Conservation (phyloP, 1,140 invertebrate species). For the Drosophila lacteicornis region DNA sequence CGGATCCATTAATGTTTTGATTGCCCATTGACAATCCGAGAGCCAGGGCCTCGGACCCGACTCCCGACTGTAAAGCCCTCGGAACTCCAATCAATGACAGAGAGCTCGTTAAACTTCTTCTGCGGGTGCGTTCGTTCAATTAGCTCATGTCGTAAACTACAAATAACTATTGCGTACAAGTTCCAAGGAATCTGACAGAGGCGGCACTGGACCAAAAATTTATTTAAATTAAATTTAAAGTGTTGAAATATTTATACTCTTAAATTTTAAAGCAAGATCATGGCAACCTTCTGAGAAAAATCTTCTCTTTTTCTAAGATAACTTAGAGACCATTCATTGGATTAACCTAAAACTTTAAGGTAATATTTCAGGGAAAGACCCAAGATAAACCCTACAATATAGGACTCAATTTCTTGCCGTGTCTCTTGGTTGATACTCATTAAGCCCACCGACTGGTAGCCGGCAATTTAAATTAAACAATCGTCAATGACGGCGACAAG, state of each 20-base stretch:
- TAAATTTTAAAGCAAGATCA: not conserved
- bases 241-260: not conserved
- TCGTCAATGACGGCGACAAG: constrained; percentile 74
- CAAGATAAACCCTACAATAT: constrained; percentile 13
- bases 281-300: too few species aligned
- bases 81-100: constrained; percentile 57
- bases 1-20: constrained; percentile 49
- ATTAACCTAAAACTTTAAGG: not conserved
- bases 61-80: constrained; percentile 44
- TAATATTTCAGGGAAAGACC: rapidly evolving
- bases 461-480: constrained; percentile 64
- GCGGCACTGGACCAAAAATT: not conserved
- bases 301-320: not conserved
- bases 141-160: constrained; percentile 81
- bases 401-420: constrained; percentile 6
- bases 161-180: constrained; percentile 77
- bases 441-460: constrained; percentile 47
- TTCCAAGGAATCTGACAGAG: constrained; percentile 32
- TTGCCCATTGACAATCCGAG: constrained; percentile 45
- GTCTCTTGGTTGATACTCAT: constrained; percentile 55
- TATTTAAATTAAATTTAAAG: not conserved
- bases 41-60: constrained; percentile 44
- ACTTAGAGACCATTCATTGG: not conserved
- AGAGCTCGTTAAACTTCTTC: constrained; percentile 67
- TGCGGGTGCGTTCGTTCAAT: constrained; percentile 65